phyloP scores from a whole-genome alignment of 2,113 vertebrate species.

The Leucopternis melanops region DNA sequence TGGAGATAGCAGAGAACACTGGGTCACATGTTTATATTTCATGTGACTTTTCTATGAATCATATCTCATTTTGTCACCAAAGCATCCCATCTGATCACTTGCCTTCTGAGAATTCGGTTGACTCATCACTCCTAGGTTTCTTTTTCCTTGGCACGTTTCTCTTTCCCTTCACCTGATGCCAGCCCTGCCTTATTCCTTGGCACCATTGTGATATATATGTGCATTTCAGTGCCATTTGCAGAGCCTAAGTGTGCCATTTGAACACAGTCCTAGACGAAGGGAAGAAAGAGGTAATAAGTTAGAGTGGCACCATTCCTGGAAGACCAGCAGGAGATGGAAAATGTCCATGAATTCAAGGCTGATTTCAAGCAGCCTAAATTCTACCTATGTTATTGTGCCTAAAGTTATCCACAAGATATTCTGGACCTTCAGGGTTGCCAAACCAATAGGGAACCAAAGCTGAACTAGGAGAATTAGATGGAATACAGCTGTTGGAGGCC shows the following conservation, averaged over 20 bases:
- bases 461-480: conserved; percentile 26
- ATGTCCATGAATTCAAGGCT: background rate
- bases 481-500: conserved; percentile 29
- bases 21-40: background rate
- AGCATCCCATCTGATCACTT: background rate
- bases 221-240: background rate
- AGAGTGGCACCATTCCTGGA: background rate
- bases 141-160: background rate
- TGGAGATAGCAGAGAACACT: rapidly evolving
- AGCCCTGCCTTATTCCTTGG: background rate
- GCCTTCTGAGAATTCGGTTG: background rate
- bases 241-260: background rate
- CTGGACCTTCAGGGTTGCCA: background rate
- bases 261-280: background rate
- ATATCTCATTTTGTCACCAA: background rate
- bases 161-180: background rate
- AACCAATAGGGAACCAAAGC: background rate
- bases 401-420: background rate
- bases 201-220: background rate
- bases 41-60: background rate
- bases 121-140: background rate
- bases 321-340: background rate
- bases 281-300: background rate
- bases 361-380: background rate
- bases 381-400: background rate